Evolutionary conservation across 2,888 invertebrate species (phyloP), one percentile per base, ranked within the genome.

Genomic region (Lasioglossum vierecki): DNA sequence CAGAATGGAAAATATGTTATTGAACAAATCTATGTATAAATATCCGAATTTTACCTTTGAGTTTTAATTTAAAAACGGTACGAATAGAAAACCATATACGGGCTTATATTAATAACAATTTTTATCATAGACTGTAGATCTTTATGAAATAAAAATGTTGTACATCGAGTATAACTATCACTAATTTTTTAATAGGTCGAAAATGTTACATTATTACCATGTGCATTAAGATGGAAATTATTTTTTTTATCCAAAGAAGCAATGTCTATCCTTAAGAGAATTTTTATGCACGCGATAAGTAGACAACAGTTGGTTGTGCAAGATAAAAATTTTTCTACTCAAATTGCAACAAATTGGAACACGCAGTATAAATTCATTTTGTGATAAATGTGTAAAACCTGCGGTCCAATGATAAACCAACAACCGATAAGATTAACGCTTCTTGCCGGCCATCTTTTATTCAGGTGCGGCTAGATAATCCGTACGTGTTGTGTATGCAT

Each of bases 401-500:
- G 46, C 15, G 4, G 46, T 46, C 46, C 15, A 46, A 46, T 82
- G 88, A 88, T 88, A 82, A 79, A 46, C 41, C 71, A 75, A 71
- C 68, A 22, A 39, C 76, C 79, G 88, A 88, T 88, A 85, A 88
- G 85, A 26, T 44, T 80, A 30, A 49, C 63, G 70, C 72, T 72
- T 46, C 70, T 80, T 80, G 79, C 81, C 84, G 79, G 74, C 79
- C 53, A 46, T 79, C 26, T 74, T 82, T 79, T 87, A 39, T 82
- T 83, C 83, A 63, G 60, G 71, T 70, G 76, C 72, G 57, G 71
- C 70, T 66, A 76, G 79, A 88, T 79, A 82, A 80, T 80, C 82
- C 66, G 81, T 88, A 85, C 82, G 88, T 86, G 85, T 86, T 86
- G 84, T 84, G 84, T 83, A 86, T 86, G 88, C 86, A 86, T 88